phyloP scores from a whole-genome alignment of 2,113 vertebrate genomes.

The Ursus arctos region DNA sequence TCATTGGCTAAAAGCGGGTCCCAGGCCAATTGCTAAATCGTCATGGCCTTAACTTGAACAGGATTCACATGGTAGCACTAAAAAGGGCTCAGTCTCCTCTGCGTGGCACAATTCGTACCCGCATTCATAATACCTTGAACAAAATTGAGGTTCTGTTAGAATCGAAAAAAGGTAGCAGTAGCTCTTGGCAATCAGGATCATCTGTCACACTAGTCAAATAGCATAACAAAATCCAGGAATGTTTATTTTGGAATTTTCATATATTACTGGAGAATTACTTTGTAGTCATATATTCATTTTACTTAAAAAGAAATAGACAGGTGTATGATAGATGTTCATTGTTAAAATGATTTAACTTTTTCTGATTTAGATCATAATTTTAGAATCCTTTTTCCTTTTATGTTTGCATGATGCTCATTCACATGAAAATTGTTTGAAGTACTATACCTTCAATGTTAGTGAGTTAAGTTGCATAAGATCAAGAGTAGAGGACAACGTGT shows the following conservation, averaged over 20 bases:
- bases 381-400: neutral
- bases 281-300: neutral
- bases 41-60: neutral
- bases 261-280: neutral
- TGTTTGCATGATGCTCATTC: neutral
- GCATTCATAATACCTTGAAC: conserved; percentile 8
- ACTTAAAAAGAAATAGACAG: conserved; percentile 20
- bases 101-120: neutral
- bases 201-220: neutral
- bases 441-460: neutral
- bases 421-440: neutral
- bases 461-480: neutral
- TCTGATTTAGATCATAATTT: neutral
- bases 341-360: neutral
- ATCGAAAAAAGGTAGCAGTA: conserved; percentile 2
- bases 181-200: neutral
- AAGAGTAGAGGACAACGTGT: neutral
- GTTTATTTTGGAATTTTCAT: conserved; percentile 41
- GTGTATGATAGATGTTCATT: neutral
- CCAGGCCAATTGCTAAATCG: neutral
- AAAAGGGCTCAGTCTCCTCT: neutral
- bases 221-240: neutral
- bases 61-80: neutral
- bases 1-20: neutral
- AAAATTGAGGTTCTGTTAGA: conserved; percentile 55